Percentiles rank a stretch among this genome's conserved stretches.
Evolutionary conservation across 1,140 invertebrate genomes (phyloP).

Genomic region (Maconellicoccus hirsutus): DNA sequence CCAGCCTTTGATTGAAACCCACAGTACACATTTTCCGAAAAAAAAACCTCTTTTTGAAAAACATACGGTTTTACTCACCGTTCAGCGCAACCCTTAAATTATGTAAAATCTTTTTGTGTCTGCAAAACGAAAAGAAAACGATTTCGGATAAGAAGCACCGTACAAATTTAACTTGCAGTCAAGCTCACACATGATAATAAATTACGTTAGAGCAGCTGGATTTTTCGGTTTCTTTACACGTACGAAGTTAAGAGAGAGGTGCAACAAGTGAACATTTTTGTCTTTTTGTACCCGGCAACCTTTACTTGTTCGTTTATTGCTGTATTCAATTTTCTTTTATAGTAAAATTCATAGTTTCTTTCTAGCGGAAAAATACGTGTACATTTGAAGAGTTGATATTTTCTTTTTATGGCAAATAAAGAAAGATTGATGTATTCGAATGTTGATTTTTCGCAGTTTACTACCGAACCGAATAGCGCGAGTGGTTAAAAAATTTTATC

Average conservation of each 20-base stretch:
- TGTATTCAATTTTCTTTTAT: neutral
- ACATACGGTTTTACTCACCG: neutral
- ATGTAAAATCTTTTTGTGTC: slow-evolving; percentile 5
- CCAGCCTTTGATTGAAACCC: too few species aligned
- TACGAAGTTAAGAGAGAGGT: neutral
- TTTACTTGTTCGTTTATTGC: neutral
- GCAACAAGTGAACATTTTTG: slow-evolving; percentile 8
- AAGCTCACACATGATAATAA: slow-evolving; percentile 9
- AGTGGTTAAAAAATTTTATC: neutral
- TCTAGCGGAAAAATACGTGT: neutral
- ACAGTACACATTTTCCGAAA: too few species aligned
- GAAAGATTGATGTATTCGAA: neutral
- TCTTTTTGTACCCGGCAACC: neutral
- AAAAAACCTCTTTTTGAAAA: neutral
- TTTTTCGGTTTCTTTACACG: neutral
- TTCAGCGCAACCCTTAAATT: neutral
- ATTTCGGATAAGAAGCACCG: slow-evolving; percentile 7
- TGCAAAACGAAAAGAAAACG: neutral
- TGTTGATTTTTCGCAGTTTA: neutral
- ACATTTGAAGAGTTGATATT: neutral
- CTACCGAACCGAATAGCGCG: neutral
- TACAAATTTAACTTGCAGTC: slow-evolving; percentile 2
- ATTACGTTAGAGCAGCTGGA: slow-evolving; percentile 7
- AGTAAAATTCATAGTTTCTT: slow-evolving; percentile 5
- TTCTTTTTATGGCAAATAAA: neutral